Base-by-base conservation (phyloP, 2,888 invertebrate species). In the Drosophila prostipennis region DNA sequence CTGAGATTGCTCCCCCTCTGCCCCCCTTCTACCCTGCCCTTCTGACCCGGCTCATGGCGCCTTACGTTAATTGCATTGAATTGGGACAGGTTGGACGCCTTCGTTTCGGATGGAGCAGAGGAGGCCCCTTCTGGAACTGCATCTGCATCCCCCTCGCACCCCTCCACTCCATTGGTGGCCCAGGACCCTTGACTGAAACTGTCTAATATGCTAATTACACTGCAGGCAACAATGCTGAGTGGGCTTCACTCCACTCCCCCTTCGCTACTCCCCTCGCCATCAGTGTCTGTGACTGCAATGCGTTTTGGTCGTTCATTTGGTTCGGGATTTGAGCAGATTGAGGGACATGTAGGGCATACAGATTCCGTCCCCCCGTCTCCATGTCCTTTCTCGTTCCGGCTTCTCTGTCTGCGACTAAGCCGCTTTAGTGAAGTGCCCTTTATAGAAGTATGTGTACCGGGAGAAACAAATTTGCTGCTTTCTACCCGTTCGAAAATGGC, bases 131-230 rank as follows among this genome's bases (percentile, higher is more conserved):
- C 10, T 45, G 23, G 29, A 29, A n/a, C n/a, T 26, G 7, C 32
- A 10, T 3, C 26, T 19, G 23, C 36, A 10, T 29, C 40, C 13
- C 59, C 36, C 11, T 4, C 48, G 40, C 32, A 46, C 36, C 45
- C 29, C 26, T 6, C 0, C 26, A 26, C 26, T 26, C 6, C 26
- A 26, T 26, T 26, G 51, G 49, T 56, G 55, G 26, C 51, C 40
- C 57, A 58, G 56, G 65, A 64, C 51, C 65, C 73, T 67, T 56
- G 73, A 73, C 73, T 72, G 59, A 57, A 58, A 57, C 77, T 72
- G 82, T 72, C 85, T 82, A 82, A 85, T 82, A 82, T 82, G 85
- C 82, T 82, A 82, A 82, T 82, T 82, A 82, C 85, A 85, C 78
- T 82, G 82, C 81, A 81, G 80, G 74, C 74, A 79, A 64, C 63